Evolutionary conservation across 2,113 vertebrate species (phyloP).

Genomic region (Clarias macrocephalus): DNA sequence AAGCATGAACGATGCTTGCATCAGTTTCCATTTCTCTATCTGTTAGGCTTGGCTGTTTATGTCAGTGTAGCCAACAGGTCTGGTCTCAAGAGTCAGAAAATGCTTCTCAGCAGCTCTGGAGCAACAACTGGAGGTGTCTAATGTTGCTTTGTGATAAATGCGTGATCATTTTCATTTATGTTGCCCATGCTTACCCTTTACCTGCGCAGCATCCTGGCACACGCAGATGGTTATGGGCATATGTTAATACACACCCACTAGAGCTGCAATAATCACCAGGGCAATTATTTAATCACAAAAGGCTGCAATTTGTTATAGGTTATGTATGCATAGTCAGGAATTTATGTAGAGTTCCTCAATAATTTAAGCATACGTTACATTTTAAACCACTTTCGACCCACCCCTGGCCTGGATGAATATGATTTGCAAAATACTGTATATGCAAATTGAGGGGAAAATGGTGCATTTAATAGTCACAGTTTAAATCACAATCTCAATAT

Average conservation of each 20-base stretch:
- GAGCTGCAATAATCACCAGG: too few species aligned
- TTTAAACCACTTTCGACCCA: too few species aligned
- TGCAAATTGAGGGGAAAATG: too few species aligned
- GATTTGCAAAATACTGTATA: too few species aligned
- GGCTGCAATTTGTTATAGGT: too few species aligned
- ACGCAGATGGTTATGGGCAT: constrained; percentile 24
- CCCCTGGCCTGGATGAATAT: too few species aligned
- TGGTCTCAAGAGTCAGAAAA: background rate
- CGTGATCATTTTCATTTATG: constrained; percentile 47
- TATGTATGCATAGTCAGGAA: too few species aligned
- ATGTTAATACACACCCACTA: background rate
- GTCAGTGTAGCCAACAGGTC: background rate
- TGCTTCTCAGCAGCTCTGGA: background rate
- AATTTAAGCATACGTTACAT: too few species aligned
- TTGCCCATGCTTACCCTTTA: constrained; percentile 47
- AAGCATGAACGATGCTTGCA: constrained; percentile 18
- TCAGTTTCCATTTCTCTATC: background rate
- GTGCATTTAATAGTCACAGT: too few species aligned
- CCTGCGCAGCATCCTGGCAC: constrained; percentile 27
- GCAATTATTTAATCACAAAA: too few species aligned
- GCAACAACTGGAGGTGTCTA: constrained; percentile 28
- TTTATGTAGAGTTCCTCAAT: too few species aligned
- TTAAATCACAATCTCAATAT: too few species aligned
- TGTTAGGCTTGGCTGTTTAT: background rate
- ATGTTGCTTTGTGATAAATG: constrained; percentile 56